These are phyloP conservation scores for Orcinus orca DNA, from an alignment of 2,113 vertebrate genomes.

Conservation along the genomic window DNA sequence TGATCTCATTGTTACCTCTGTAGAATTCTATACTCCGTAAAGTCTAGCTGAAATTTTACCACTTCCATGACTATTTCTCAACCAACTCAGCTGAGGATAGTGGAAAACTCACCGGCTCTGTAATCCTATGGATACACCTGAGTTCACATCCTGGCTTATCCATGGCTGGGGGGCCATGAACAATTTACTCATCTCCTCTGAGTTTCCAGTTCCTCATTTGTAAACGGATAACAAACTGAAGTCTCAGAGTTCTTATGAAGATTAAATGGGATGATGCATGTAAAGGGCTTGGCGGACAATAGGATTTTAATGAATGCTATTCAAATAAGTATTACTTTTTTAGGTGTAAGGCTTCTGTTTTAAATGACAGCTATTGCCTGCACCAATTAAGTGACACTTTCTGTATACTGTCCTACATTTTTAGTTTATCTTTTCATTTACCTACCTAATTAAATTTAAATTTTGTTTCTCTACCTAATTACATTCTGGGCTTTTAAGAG, in stretches of 20 bases:
- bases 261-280: background rate
- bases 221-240: background rate
- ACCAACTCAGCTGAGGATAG: background rate
- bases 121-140: background rate
- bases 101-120: background rate
- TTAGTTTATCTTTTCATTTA: slow-evolving; percentile 37
- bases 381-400: slow-evolving; percentile 34
- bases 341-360: slow-evolving; percentile 19
- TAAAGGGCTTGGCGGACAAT: background rate
- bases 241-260: background rate
- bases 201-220: background rate
- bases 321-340: slow-evolving; percentile 35
- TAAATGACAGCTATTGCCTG: slow-evolving; percentile 17
- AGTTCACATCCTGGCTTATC: background rate
- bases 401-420: slow-evolving; percentile 11
- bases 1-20: background rate
- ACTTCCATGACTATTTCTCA: background rate
- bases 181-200: background rate
- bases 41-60: background rate
- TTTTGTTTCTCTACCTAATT: slow-evolving; percentile 20
- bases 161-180: background rate
- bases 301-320: background rate
- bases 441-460: slow-evolving; percentile 21
- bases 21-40: background rate
- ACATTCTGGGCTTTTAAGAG: slow-evolving; percentile 29